Conservation (phyloP, 2,113 vertebrate genomes). For the Bagarius yarrelli region DNA sequence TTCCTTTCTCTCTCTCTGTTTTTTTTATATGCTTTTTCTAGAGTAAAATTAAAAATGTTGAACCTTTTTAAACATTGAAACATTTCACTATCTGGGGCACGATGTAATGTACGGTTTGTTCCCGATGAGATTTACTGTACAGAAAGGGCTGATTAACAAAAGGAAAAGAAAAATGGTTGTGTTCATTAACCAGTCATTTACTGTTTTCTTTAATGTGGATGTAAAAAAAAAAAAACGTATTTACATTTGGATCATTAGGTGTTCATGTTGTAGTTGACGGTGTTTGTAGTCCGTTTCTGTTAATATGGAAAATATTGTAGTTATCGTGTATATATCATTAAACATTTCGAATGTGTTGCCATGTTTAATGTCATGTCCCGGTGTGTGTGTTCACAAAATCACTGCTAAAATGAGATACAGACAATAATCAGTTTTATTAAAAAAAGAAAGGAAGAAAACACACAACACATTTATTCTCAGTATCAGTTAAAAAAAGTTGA, state of each 20-base stretch:
- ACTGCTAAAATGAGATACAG: not conserved
- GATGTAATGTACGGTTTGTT: not conserved
- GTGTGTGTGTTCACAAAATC: not conserved
- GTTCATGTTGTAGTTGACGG: conserved; percentile 9
- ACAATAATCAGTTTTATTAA: not conserved
- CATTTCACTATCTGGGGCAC: not conserved
- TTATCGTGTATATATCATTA: conserved; percentile 24
- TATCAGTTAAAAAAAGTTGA: not conserved
- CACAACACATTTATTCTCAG: conserved; percentile 28
- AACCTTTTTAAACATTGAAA: not conserved
- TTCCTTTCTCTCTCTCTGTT: not conserved
- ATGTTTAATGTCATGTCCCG: not conserved
- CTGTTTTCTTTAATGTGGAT: not conserved
- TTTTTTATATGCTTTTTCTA: not conserved
- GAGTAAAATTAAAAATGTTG: not conserved
- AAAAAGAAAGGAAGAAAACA: not conserved
- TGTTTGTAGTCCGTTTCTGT: conserved; percentile 16
- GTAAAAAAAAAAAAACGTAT: not conserved
- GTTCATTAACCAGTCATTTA: not conserved
- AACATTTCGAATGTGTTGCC: conserved; percentile 15
- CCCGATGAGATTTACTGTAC: not conserved
- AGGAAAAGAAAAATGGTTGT: not conserved
- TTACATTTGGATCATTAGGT: not conserved
- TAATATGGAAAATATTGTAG: conserved; percentile 32
- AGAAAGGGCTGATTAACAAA: conserved; percentile 3